Evolutionary conservation across 2,797 vertebrate genomes (phyloP).

Genomic region (Neosilurus mollespiculum): DNA sequence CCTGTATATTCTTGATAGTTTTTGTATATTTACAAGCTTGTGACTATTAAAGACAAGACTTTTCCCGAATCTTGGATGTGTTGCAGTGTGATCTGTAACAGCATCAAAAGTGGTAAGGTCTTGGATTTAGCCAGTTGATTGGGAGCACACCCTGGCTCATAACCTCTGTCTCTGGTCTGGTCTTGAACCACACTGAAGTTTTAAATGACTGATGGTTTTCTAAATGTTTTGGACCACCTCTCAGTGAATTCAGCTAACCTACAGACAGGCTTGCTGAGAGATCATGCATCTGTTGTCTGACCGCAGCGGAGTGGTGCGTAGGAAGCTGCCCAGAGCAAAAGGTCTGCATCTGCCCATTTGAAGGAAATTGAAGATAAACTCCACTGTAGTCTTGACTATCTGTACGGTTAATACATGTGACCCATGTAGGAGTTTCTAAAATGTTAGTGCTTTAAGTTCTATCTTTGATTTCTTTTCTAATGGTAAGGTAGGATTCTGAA

Average conservation of each 20-base stretch:
- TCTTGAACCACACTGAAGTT: neutral
- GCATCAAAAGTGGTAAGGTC: neutral
- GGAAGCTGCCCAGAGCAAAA: neutral
- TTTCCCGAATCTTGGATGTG: too few relatives aligned
- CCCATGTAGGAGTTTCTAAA: neutral
- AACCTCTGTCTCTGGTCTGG: neutral
- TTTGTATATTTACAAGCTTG: too few relatives aligned
- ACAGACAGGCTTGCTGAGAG: neutral
- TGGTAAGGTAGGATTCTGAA: too few relatives aligned
- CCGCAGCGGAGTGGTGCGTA: neutral
- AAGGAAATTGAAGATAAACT: neutral
- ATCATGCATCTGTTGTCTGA: constrained; percentile 16
- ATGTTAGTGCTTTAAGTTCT: neutral
- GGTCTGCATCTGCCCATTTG: neutral
- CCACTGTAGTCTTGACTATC: neutral
- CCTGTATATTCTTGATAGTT: too few relatives aligned
- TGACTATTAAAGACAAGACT: too few relatives aligned
- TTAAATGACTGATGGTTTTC: neutral
- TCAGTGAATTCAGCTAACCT: constrained; percentile 5
- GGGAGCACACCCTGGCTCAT: neutral
- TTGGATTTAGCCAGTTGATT: neutral
- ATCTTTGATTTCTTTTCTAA: too few relatives aligned
- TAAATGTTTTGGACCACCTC: neutral
- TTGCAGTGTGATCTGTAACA: neutral
- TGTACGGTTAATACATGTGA: neutral